phyloP scores from a whole-genome alignment of 2,797 vertebrate species.

The Natrix natrix region DNA sequence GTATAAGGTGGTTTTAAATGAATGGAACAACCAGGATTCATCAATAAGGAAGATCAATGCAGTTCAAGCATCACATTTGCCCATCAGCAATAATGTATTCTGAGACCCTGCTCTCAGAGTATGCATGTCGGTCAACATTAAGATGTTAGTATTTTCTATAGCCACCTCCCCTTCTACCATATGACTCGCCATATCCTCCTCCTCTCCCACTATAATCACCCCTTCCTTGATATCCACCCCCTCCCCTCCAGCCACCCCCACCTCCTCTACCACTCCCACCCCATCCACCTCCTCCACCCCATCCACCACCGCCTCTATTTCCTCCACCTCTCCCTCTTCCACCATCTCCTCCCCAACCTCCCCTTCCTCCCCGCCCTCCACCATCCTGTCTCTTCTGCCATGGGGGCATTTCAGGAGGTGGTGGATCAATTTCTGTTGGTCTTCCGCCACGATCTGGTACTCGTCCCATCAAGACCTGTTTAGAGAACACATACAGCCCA shows the following conservation, averaged over 20 bases:
- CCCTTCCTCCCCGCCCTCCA: constrained; percentile 78
- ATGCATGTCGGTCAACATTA: constrained; percentile 37
- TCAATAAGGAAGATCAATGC: constrained; percentile 45
- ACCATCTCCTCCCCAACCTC: constrained; percentile 66
- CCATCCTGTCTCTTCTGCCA: constrained; percentile 93
- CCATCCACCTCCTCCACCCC: constrained; percentile 32
- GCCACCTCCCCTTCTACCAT: constrained; percentile 48
- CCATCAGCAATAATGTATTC: constrained; percentile 43
- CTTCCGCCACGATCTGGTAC: constrained; percentile 95
- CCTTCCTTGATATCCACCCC: not conserved
- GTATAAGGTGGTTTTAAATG: constrained; percentile 38
- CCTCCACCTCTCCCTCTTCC: constrained; percentile 78
- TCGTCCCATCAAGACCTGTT: constrained; percentile 91
- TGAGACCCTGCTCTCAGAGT: constrained; percentile 48
- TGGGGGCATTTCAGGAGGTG: constrained; percentile 91
- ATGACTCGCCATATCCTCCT: constrained; percentile 35
- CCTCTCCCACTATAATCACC: constrained; percentile 40
- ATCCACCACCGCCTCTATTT: constrained; percentile 68
- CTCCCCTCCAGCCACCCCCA: constrained; percentile 42
- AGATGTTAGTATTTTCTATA: constrained; percentile 69
- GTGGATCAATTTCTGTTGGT: constrained; percentile 88
- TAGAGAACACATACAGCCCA: not conserved
- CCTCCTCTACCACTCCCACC: constrained; percentile 56
- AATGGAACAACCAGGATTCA: constrained; percentile 39
- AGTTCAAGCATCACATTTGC: constrained; percentile 53